These are phyloP conservation scores for Dione juno DNA, from an alignment of 2,888 invertebrate genomes.

Conservation along the genomic window DNA sequence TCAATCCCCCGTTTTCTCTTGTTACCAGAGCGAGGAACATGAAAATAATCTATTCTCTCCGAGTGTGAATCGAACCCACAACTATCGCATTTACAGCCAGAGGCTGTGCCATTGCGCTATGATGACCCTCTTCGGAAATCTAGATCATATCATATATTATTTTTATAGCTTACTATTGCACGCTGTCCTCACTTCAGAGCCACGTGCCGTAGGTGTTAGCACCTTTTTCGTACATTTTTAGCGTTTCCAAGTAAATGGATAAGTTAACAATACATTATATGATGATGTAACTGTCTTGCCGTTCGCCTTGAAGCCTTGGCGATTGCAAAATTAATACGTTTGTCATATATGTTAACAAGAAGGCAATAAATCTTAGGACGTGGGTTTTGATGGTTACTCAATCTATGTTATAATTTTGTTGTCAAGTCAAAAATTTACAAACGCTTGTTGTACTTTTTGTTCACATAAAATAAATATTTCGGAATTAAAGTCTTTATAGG, in stretches of 20 bases:
- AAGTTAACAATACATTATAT: slow-evolving; percentile 40
- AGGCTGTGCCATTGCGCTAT: no score
- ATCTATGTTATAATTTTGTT: slow-evolving; percentile 5
- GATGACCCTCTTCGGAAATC: no score
- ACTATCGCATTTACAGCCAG: no score
- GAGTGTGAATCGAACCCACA: no score
- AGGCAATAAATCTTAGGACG: slow-evolving; percentile 16
- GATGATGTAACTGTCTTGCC: slow-evolving; percentile 41
- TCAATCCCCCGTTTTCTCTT: no score
- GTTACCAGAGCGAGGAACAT: no score
- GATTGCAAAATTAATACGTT: slow-evolving; percentile 29
- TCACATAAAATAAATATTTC: no score
- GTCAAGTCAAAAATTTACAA: neutral
- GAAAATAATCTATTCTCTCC: no score
- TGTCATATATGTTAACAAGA: slow-evolving; percentile 25
- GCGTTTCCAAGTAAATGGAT: slow-evolving; percentile 43
- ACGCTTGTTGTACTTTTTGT: neutral
- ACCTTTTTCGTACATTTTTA: slow-evolving; percentile 44
- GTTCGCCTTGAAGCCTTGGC: slow-evolving; percentile 39
- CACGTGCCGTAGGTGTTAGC: slow-evolving; percentile 40
- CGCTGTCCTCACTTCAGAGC: slow-evolving; percentile 17
- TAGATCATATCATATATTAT: no score
- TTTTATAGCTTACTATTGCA: neutral
- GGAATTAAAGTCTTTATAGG: no score
- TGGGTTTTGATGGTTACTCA: slow-evolving; percentile 10